Evolutionary conservation across 2,888 invertebrate species (phyloP), one percentile per base, ranked within the genome.

Genomic region (Acleris literana): DNA sequence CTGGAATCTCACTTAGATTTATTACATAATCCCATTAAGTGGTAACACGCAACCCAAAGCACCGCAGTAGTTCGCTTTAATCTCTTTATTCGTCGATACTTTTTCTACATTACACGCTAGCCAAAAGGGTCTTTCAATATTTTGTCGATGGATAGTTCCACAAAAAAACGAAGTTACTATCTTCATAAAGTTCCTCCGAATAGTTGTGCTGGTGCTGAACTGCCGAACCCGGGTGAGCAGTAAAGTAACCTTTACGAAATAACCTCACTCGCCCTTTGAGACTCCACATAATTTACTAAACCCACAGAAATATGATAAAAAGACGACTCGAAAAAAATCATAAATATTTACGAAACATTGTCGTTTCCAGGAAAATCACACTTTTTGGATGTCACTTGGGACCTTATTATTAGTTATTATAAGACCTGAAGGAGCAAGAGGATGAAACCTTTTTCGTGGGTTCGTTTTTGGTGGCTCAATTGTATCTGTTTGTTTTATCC

Each of bases 181-280:
- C 39, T 39, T 39, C 39, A 5, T 39, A 39, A 39, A 39, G 39
- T 13, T 13, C 39, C 13, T 39, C 39, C 13, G 4, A 13, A 39
- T 13, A 13, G 39, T 39, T 39, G 39, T 54, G 20, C 20, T 22
- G 63, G 7, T 33, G 49, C 63, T 63, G 63, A 63, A 49, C 25
- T n/a, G 16, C 22, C 22, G 13, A 18, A 13, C 55, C 43, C 55
- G 16, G 16, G 63, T 49, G 63, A 9, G 16, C 25, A 63, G 49
- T 63, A 63, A 43, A 49, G 55, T 20, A 53, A 54, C 53, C 55
- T 56, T 63, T 63, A 43, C 49, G 22, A 48, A 63, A 63, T 49
- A 63, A 54, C 61, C 46, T 46, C 46, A 54, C 61, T 48, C 39
- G 25, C 55, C 51, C 54, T n/a, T 25, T 25, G 46, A 55, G 39